Evolutionary conservation across 2,113 vertebrate genomes (phyloP).

Genomic region (Antigone vipio): DNA sequence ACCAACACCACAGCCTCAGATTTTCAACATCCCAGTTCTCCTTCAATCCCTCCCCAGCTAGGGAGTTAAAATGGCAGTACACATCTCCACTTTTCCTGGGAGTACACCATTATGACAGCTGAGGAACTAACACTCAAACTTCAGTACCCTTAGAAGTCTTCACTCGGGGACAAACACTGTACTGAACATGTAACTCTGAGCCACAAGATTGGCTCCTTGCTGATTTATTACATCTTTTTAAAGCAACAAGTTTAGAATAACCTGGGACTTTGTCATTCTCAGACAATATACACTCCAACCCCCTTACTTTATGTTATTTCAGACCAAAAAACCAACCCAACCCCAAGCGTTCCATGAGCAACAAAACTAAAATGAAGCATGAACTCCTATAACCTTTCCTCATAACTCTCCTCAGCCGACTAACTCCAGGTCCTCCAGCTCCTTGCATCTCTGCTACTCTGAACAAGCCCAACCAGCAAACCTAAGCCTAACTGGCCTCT

Average conservation of each 20-base stretch:
- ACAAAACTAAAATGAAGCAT: not conserved
- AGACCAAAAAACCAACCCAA: not conserved
- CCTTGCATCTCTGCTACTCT: not conserved
- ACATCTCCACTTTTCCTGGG: not conserved
- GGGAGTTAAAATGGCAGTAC: not conserved
- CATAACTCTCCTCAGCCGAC: not conserved
- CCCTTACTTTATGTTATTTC: not conserved
- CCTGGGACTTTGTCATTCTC: not conserved
- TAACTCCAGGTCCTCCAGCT: not conserved
- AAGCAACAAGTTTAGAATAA: not conserved
- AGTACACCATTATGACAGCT: not conserved
- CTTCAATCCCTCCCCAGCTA: not conserved
- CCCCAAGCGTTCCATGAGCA: not conserved
- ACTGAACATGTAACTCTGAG: not conserved
- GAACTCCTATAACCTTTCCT: not conserved
- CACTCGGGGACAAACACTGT: not conserved
- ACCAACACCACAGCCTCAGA: not conserved
- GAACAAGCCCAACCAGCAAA: not conserved
- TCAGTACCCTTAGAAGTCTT: not conserved
- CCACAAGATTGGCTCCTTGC: not conserved
- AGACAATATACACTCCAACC: not conserved
- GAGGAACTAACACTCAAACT: not conserved
- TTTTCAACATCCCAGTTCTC: not conserved
- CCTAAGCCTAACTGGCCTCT: not conserved
- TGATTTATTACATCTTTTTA: not conserved